Evolutionary conservation across 2,888 invertebrate genomes (phyloP), one percentile per base, ranked within the genome.

Genomic region (Epistrophe grossulariae): DNA sequence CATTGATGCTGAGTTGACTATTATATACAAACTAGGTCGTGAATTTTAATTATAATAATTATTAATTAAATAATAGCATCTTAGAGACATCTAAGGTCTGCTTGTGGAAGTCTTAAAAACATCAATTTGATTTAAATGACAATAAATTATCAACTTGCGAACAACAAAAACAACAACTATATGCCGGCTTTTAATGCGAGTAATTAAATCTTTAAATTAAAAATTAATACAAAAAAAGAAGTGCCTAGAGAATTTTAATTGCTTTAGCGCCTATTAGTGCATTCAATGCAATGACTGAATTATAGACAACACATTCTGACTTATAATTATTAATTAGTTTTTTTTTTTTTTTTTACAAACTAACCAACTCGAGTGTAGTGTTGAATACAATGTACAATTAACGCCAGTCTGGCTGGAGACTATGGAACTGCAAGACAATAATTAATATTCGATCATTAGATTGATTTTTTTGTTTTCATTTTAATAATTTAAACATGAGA

Each of bases 181-280:
- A 11, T 50, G 31, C 31, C 35, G 72, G 50, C 40, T 40, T 28
- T n/a, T 24, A 73, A 73, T 73, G 50, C 59, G 50, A 72, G 71
- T 82, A 82, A 83, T 83, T 79, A 83, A 83, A 83, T 73, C 79
- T 79, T 79, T 83, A 62, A 78, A 79, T 83, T 78, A 43, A 78
- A 55, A n/a, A n/a, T n/a, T 55, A 64, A 1, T 24, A 24, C 24
- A 24, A 8, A 45, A 66, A 45, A 66, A 66, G 48, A 66, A 66
- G 0, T 55, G 73, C 43, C 66, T 48, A 1, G 43, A 57, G 83
- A 83, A 83, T 83, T 48, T 83, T 79, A 83, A 83, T 83, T 79
- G 60, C 68, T 19, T 82, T 79, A 78, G 72, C 83, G 83, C 83
- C 79, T 83, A 79, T 79, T 83, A 79, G 57, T 57, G 79, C 52